Evolutionary conservation across 2,797 vertebrate species (phyloP).

Genomic region (Acrocephalus scirpaceus): DNA sequence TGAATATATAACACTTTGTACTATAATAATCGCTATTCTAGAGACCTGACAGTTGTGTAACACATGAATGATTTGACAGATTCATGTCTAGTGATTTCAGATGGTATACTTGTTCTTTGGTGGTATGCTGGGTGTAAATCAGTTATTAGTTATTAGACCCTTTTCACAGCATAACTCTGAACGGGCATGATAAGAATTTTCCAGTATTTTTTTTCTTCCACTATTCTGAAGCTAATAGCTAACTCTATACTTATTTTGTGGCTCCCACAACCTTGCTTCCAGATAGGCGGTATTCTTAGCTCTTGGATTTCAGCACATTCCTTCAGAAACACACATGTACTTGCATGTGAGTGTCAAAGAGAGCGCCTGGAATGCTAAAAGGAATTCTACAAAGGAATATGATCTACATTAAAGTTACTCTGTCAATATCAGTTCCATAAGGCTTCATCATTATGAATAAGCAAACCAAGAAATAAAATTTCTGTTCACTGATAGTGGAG

Average conservation of each 20-base stretch:
- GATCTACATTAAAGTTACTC: constrained; percentile 3
- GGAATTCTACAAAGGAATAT: constrained; percentile 33
- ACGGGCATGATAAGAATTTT: neutral
- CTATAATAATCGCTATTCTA: neutral
- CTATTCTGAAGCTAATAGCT: neutral
- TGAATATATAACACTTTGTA: neutral
- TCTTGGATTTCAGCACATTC: neutral
- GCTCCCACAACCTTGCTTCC: neutral
- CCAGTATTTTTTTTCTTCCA: neutral
- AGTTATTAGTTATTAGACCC: neutral
- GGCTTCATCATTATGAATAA: constrained; percentile 60
- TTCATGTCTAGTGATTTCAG: constrained; percentile 63
- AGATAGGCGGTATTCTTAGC: neutral
- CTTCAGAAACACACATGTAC: neutral
- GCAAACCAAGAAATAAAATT: constrained; percentile 15
- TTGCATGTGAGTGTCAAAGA: neutral
- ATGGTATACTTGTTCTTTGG: constrained; percentile 15
- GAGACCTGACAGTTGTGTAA: constrained; percentile 30
- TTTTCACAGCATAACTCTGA: constrained; percentile 9
- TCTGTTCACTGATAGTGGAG: constrained; percentile 43
- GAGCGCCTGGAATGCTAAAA: neutral
- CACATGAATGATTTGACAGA: constrained; percentile 49
- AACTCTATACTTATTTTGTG: neutral
- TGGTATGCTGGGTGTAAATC: constrained; percentile 35
- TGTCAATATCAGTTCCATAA: constrained; percentile 14